Conservation (phyloP, 2,797 vertebrate species). For the Nyctibius grandis region DNA sequence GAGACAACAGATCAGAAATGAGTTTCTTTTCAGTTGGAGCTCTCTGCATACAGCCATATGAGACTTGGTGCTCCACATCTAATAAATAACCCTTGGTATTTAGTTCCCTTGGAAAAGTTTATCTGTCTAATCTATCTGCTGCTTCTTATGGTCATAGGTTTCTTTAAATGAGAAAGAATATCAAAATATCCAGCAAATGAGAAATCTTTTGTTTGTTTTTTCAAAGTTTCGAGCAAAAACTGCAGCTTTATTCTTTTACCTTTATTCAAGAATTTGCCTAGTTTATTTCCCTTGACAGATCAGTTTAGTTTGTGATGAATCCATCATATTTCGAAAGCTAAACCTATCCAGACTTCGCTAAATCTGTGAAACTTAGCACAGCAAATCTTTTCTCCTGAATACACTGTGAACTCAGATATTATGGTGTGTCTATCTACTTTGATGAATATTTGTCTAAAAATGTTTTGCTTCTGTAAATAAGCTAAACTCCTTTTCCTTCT, state of each 20-base stretch:
- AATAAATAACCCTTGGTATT: constrained; percentile 27
- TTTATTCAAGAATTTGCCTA: not conserved
- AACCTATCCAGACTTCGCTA: not conserved
- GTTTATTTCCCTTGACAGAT: constrained; percentile 7
- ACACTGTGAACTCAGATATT: not conserved
- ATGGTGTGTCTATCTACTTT: not conserved
- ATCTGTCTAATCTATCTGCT: not conserved
- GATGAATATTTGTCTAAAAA: not conserved
- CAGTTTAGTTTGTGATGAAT: not conserved
- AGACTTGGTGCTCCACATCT: not conserved
- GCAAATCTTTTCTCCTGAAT: not conserved
- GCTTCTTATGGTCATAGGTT: not conserved
- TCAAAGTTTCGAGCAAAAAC: constrained; percentile 4
- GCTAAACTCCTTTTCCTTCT: not conserved
- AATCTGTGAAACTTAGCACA: not conserved
- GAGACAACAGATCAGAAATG: constrained; percentile 60
- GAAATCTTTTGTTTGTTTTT: not conserved
- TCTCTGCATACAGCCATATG: not conserved
- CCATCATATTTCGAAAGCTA: constrained; percentile 8
- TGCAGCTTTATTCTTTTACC: not conserved
- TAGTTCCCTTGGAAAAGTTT: constrained; percentile 1
- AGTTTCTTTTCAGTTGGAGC: constrained; percentile 40
- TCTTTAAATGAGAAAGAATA: constrained; percentile 11
- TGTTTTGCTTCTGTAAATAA: not conserved
- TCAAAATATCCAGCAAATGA: not conserved